Evolutionary conservation across 2,797 vertebrate species (phyloP).

Genomic region (Saxicola maurus): DNA sequence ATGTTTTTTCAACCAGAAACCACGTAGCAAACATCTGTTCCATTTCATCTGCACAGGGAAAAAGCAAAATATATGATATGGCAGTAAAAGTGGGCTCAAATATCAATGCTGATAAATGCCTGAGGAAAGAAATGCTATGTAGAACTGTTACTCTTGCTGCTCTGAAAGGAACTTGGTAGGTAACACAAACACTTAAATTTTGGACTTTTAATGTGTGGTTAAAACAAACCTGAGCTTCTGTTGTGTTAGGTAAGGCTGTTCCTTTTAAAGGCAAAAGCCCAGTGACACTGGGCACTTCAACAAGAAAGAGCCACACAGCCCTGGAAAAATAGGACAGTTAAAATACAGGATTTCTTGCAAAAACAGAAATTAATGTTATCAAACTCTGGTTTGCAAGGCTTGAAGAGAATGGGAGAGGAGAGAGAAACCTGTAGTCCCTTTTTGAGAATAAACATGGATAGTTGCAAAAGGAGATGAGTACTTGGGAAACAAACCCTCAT

Average conservation of each 20-base stretch:
- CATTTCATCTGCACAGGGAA: neutral
- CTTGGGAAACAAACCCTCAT: neutral
- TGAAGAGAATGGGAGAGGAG: neutral
- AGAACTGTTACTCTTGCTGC: neutral
- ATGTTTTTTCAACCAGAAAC: neutral
- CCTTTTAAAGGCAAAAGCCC: neutral
- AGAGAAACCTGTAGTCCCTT: neutral
- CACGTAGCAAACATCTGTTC: neutral
- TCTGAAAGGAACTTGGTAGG: neutral
- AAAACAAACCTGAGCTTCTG: neutral
- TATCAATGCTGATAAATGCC: neutral
- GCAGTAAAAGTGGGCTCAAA: neutral
- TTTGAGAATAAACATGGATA: neutral
- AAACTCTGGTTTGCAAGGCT: neutral
- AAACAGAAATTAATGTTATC: neutral
- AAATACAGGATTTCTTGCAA: neutral
- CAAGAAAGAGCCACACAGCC: neutral
- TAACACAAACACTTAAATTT: neutral
- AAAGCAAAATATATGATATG: neutral
- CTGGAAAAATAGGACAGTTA: neutral
- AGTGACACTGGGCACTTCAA: neutral
- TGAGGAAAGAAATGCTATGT: neutral
- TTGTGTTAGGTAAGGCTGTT: neutral
- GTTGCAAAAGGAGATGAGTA: neutral
- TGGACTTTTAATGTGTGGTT: accelerated